Conservation (phyloP, 2,113 vertebrate species). For the Clarias magur region DNA sequence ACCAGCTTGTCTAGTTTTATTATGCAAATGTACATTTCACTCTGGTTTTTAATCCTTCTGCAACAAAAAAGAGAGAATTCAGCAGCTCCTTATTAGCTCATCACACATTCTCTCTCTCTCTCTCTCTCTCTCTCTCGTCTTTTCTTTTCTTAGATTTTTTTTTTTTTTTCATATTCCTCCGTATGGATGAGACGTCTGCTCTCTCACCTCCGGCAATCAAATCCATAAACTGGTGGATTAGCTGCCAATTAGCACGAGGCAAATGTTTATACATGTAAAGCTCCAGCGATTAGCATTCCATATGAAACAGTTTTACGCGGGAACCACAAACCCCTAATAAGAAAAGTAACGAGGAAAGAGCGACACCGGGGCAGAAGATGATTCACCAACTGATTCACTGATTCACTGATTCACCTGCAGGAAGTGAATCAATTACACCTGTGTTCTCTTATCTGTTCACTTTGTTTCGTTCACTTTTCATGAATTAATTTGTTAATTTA, state of each 20-base stretch:
- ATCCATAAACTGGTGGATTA: slow-evolving; percentile 22
- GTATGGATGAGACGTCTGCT: not conserved
- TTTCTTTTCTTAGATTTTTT: not conserved
- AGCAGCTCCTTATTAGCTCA: not conserved
- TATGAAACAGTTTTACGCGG: not conserved
- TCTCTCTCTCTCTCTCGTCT: not conserved
- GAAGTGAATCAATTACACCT: not conserved
- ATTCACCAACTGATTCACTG: not conserved
- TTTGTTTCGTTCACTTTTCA: not conserved
- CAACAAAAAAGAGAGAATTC: not conserved
- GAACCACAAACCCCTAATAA: not conserved
- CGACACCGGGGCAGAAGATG: not conserved
- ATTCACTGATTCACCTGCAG: not conserved
- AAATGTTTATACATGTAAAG: slow-evolving; percentile 22
- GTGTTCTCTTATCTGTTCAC: not conserved
- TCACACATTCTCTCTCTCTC: not conserved
- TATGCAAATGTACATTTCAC: not conserved
- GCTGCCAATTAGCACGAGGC: slow-evolving; percentile 21
- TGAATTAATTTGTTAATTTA: not conserved
- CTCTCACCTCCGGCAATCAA: not conserved
- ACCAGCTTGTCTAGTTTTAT: not conserved
- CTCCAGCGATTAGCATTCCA: slow-evolving; percentile 6
- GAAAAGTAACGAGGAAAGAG: not conserved
- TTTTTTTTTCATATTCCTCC: not conserved
- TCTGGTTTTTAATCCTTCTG: not conserved